Evolutionary conservation across 2,797 vertebrate genomes (phyloP).

Genomic region (Brachymystax lenok): DNA sequence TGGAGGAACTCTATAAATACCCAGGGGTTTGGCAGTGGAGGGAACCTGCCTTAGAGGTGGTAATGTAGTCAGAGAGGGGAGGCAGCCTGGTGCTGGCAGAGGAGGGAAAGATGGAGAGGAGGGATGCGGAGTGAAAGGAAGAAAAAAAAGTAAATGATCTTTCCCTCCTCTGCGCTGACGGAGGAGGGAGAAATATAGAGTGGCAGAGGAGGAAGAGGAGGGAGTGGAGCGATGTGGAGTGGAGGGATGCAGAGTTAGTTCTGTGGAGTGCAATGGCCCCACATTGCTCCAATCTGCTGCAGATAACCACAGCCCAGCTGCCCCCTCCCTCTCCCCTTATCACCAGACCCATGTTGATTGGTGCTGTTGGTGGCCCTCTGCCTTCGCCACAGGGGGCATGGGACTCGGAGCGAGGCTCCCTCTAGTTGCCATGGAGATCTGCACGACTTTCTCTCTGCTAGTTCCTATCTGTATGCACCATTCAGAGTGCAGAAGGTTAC

Average conservation of each 20-base stretch:
- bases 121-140: too few relatives aligned
- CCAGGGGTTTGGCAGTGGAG: too few relatives aligned
- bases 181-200: not conserved
- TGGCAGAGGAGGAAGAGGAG: not conserved
- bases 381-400: constrained; percentile 22
- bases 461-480: not conserved
- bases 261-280: constrained; percentile 4
- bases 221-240: not conserved
- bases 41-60: not conserved
- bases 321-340: not conserved
- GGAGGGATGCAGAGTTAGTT: not conserved
- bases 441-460: constrained; percentile 7
- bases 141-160: too few relatives aligned
- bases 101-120: not conserved
- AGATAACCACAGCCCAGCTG: not conserved
- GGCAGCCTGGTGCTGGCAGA: not conserved
- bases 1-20: too few relatives aligned
- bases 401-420: constrained; percentile 26
- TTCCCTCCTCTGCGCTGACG: not conserved
- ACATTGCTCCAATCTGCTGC: constrained; percentile 12
- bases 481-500: not conserved
- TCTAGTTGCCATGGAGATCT: constrained; percentile 35
- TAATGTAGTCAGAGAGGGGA: not conserved
- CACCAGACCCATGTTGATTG: constrained; percentile 23
- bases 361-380: constrained; percentile 33